Percentiles rank a stretch among this genome's conserved stretches.
Evolutionary conservation across 2,888 invertebrate genomes (phyloP).

Genomic region (Eristalis arbustorum): DNA sequence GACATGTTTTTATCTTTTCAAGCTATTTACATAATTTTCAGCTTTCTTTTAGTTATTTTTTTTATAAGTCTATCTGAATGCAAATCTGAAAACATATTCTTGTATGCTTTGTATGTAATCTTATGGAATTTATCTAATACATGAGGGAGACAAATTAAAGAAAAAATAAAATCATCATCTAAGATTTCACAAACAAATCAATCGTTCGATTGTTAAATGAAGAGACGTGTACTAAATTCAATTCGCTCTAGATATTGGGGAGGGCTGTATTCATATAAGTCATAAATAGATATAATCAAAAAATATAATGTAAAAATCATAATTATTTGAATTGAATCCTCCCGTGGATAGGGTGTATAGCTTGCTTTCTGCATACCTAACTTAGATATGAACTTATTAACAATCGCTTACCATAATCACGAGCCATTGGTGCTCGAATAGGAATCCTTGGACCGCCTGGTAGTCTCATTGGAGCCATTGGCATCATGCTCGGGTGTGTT

Average conservation of each 20-base stretch:
- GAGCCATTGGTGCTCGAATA: conserved; percentile 85
- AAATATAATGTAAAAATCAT: not conserved
- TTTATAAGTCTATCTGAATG: conserved; percentile 22
- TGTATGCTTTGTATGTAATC: not conserved
- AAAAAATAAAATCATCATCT: not conserved
- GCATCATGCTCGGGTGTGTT: conserved; percentile 88
- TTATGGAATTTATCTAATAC: not conserved
- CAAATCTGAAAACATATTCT: conserved; percentile 37
- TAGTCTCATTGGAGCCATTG: conserved; percentile 84
- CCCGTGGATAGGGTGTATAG: not conserved
- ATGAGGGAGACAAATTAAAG: conserved; percentile 6
- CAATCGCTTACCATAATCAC: conserved; percentile 92
- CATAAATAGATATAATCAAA: not conserved
- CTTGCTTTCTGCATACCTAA: conserved; percentile 46
- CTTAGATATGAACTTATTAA: conserved; percentile 31
- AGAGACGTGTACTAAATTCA: not conserved
- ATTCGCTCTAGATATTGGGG: conserved; percentile 15
- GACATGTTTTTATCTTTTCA: conserved; percentile 9
- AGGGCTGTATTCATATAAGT: not conserved
- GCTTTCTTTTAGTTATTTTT: not conserved
- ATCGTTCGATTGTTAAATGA: conserved; percentile 4
- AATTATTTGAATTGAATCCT: conserved; percentile 26
- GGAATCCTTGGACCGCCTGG: conserved; percentile 81
- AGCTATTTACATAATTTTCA: conserved; percentile 24
- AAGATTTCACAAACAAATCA: conserved; percentile 7